phyloP scores from a whole-genome alignment of 2,888 invertebrate genomes.

The Polydrusus tereticollis region DNA sequence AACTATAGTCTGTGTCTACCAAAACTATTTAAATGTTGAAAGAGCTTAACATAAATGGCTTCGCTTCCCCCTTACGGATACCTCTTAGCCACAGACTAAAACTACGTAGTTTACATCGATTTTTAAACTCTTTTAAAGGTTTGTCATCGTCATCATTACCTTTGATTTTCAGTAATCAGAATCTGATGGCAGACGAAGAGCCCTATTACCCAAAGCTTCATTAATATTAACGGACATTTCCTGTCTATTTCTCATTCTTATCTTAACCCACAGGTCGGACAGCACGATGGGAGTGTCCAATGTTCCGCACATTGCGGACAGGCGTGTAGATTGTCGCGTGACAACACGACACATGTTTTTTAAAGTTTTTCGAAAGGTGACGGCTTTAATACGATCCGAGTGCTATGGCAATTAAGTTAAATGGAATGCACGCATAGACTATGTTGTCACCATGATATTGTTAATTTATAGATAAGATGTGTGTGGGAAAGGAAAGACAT shows the following conservation, averaged over 20 bases:
- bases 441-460: background rate
- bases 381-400: background rate
- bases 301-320: conserved; percentile 11
- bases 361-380: background rate
- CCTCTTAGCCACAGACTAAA: too few relatives aligned
- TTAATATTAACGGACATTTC: conserved; percentile 2
- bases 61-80: too few relatives aligned
- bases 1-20: too few relatives aligned
- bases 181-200: background rate
- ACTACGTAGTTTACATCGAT: too few relatives aligned
- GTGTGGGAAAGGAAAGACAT: too few relatives aligned
- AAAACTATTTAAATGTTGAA: too few relatives aligned
- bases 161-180: too few relatives aligned
- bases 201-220: background rate
- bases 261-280: conserved; percentile 16
- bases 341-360: conserved; percentile 15
- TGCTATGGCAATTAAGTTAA: background rate
- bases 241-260: background rate
- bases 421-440: background rate
- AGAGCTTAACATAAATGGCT: too few relatives aligned
- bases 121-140: too few relatives aligned
- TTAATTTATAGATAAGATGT: too few relatives aligned
- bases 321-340: conserved; percentile 12
- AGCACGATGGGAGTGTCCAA: conserved; percentile 14
- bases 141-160: too few relatives aligned